phyloP scores from a whole-genome alignment of 2,888 invertebrate genomes.

The Prenolepis imparis region DNA sequence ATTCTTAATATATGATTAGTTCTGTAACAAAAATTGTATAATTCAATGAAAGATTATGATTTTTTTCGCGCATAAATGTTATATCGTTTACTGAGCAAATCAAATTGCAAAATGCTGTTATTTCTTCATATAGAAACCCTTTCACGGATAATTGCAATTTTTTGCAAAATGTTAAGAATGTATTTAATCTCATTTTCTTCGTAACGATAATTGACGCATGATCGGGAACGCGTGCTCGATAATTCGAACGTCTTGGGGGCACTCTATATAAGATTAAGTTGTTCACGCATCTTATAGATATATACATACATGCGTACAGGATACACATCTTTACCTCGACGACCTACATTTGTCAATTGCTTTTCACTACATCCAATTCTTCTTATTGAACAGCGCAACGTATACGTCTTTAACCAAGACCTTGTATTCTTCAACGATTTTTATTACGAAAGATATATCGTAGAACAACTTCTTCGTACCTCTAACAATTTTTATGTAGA shows the following conservation, averaged over 20 bases:
- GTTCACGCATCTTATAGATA: slow-evolving; percentile 4
- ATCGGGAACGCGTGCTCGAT: neutral
- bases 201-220: slow-evolving; percentile 17
- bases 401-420: slow-evolving; percentile 24
- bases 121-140: slow-evolving; percentile 15
- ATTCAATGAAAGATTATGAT: neutral
- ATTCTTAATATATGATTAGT: neutral
- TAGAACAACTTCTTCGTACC: neutral
- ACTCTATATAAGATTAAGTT: slow-evolving; percentile 7
- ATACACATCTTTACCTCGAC: slow-evolving; percentile 38
- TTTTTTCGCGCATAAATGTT: neutral
- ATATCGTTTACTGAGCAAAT: neutral
- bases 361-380: slow-evolving; percentile 45
- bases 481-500: neutral
- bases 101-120: neutral
- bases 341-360: slow-evolving; percentile 59
- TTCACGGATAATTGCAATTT: slow-evolving; percentile 32
- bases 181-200: slow-evolving; percentile 24
- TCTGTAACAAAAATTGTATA: neutral
- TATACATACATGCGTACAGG: neutral
- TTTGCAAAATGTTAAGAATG: neutral
- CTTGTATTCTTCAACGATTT: neutral
- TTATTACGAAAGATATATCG: neutral
- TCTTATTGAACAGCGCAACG: slow-evolving; percentile 39
- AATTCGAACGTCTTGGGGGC: slow-evolving; percentile 14